Evolutionary conservation across 2,797 vertebrate genomes (phyloP), one percentile per base, ranked within the genome.

Genomic region (Bovichtus variegatus): DNA sequence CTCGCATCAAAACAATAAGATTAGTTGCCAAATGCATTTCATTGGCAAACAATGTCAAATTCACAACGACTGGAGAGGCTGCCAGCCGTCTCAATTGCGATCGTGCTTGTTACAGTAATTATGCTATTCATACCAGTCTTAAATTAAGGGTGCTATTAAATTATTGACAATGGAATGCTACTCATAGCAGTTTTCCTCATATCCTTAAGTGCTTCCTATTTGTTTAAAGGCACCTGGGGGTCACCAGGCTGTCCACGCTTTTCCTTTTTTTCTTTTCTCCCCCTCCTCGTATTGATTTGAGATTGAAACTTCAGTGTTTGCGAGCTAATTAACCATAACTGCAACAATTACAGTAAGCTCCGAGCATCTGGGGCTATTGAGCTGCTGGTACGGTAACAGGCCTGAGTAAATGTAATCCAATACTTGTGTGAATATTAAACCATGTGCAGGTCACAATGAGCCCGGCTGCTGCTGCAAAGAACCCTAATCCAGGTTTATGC

Each of bases 271-370:
- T n/a, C n/a, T n/a, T n/a, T n/a, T 19, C 8, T 0, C 2, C 11
- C 7, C 41, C 19, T 31, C 18, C 55, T 27, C 47, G 62, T 83
- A 90, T 91, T 81, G 85, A 92, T 92, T 66, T 46, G 43, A 82
- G 68, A 88, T 88, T 83, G 75, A 88, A 87, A 87, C 74, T 54
- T 86, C 68, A 44, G 81, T 76, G 75, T 84, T 87, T 78, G 69
- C 54, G 65, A 72, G 75, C 80, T 90, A 90, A 91, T 91, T 90
- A 92, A 72, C 76, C 87, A 86, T 90, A 86, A 92, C 78, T 80
- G 80, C 78, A 87, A 83, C 68, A 88, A 91, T 90, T 90, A 84
- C 74, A 74, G 74, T 87, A 81, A 92, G 85, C 88, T 51, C 46
- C 5, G 1, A 78, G 86, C 73, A 76, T 77, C 78, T n/a, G 44